These are phyloP conservation scores for Todus mexicanus DNA, from an alignment of 2,797 vertebrate species.

Conservation along the genomic window DNA sequence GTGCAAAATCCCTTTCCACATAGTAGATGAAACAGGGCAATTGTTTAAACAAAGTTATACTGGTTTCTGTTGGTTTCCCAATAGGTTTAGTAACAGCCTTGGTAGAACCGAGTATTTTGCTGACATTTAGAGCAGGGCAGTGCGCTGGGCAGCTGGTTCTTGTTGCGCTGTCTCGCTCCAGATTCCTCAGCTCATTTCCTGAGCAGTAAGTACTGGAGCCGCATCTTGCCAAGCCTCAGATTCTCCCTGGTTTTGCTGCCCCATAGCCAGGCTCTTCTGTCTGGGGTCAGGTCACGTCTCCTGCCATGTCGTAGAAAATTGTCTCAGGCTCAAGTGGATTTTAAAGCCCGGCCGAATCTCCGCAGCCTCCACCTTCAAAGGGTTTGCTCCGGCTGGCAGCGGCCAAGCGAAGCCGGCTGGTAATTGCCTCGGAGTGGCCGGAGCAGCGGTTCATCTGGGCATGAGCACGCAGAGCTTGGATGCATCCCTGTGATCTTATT, in stretches of 20 bases:
- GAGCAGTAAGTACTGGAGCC: neutral
- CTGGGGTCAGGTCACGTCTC: neutral
- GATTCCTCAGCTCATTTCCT: neutral
- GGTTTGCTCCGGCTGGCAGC: neutral
- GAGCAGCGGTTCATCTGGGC: neutral
- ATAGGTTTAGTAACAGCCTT: neutral
- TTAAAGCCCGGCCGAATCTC: neutral
- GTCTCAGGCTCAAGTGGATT: neutral
- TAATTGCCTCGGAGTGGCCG: neutral
- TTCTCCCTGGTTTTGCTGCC: neutral
- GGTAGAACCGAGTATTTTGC: neutral
- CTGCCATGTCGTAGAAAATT: neutral
- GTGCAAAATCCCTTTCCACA: neutral
- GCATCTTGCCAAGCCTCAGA: neutral
- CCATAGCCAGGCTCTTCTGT: fast-evolving
- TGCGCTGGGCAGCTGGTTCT: neutral
- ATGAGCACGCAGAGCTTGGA: neutral
- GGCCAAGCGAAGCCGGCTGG: neutral
- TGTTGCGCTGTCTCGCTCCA: neutral
- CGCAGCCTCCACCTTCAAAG: neutral
- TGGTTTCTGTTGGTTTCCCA: neutral
- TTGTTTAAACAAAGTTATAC: neutral
- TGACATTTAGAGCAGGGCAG: neutral
- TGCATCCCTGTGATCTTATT: too few species aligned
- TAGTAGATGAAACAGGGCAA: neutral